Evolutionary conservation across 1,140 invertebrate species (phyloP), one percentile per base, ranked within the genome.

Genomic region (Sarcophaga bullata): DNA sequence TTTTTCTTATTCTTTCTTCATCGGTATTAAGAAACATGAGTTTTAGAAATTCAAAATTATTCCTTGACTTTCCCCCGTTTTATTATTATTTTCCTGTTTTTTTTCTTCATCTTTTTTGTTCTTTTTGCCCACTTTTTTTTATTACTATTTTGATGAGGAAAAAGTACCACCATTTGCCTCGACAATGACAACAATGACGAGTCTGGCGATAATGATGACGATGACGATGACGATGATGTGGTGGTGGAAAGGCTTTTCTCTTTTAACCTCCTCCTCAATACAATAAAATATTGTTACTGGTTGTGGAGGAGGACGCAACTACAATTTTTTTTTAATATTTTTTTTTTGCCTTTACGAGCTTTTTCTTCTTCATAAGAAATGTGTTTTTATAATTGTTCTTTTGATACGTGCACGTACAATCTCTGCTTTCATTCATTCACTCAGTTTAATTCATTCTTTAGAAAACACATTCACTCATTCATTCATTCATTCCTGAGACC

Each of bases 361-460:
- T 37, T n/a, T n/a, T n/a, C n/a, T n/a, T n/a, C n/a, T n/a, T n/a
- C 25, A 37, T 37, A 37, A 37, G 25, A 37, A 37, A 37, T 37
- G n/a, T n/a, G 25, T 37, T 50, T 78, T 78, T 78, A 49, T 78
- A 78, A 78, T 78, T 78, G 49, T 78, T 78, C 75, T 78, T 78
- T 78, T 78, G 48, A 50, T 50, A 19, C 19, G 48, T 52, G 48
- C 47, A 76, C 46, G 46, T 49, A 50, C 58, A 8, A 6, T 13
- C 25, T 37, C 1, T 1, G 1, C 25, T 37, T 37, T 37, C 25
- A 17, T 72, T 17, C 62, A 19, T 72, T 72, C 17, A 25, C 0
- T 72, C 17, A 25, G 17, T 72, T 72, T 72, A 72, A 19, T 25
- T 72, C 62, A 19, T 19, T 25, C 62, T 25, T 72, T 72, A 25